Evolutionary conservation across 2,113 vertebrate genomes (phyloP), one percentile per base, ranked within the genome.

Genomic region (Jacana jacana): DNA sequence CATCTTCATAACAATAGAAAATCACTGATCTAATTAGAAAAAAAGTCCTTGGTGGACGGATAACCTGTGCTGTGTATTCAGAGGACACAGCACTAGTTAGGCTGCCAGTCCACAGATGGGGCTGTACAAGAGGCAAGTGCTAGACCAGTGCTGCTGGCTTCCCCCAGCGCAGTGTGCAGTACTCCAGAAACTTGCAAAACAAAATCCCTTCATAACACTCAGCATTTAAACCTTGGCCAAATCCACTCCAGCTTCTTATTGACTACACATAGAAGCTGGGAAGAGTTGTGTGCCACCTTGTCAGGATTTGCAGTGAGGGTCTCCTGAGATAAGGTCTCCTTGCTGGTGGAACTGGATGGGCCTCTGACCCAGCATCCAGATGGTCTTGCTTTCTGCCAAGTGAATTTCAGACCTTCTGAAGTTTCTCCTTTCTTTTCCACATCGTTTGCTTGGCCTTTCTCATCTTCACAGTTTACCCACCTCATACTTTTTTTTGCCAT

Each of bases 191-290:
- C 16, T 18, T 42, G 63, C 31, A 48, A 61, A 71, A 49, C 17
- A 66, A 75, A 70, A 51, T 4, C 16, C 9, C 22, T 64, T 40
- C 52, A 7, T 22, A 48, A 58, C 2, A 6, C 22, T 25, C 63
- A 77, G 76, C 11, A 39, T 35, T 14, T 42, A 52, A 42, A n/a
- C n/a, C 49, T 33, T 39, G 49, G 24, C 68, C 76, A 31, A 23
- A 33, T 8, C 31, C 23, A 24, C 28, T 66, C 52, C 58, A 35
- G 35, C 15, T 81, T 77, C 52, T 57, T 1, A 0, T 63, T 35
- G 0, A 2, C 51, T 61, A 25, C 48, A 33, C 0, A 1, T 17
- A 24, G 7, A 17, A 55, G 5, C 7, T 19, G 33, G 24, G 40
- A 48, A 17, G 39, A 66, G 12, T 11, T 66, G 40, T 10, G 13